Conservation (phyloP, 2,113 vertebrate species). For the Campylomormyrus numenius region DNA sequence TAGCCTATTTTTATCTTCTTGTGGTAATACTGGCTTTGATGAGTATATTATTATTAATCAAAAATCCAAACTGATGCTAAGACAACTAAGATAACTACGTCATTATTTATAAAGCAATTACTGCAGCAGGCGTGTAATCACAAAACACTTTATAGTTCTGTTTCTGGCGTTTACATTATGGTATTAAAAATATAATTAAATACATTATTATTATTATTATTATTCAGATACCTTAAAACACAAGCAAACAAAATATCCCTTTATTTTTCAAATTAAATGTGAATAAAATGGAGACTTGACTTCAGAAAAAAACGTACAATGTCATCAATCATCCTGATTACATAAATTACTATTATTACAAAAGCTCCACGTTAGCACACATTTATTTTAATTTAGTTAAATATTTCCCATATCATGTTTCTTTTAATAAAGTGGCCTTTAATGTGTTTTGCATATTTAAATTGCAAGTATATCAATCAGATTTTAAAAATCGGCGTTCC, state of each 20-base stretch:
- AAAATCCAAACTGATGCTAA: neutral
- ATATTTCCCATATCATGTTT: neutral
- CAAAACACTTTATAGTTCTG: neutral
- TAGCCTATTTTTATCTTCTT: neutral
- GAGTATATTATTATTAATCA: constrained; percentile 1
- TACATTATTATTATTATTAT: neutral
- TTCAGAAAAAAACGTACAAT: neutral
- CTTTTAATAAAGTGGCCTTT: neutral
- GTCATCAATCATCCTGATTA: neutral
- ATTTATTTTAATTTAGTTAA: neutral
- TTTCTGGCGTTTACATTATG: neutral
- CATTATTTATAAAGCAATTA: neutral
- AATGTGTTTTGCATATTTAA: neutral
- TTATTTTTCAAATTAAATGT: neutral
- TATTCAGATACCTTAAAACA: neutral
- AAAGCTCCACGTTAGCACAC: neutral
- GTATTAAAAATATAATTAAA: neutral
- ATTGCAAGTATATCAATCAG: neutral
- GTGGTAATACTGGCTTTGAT: neutral
- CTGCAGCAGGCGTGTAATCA: neutral
- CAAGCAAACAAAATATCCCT: neutral
- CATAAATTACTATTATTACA: constrained; percentile 6
- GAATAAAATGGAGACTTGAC: neutral
- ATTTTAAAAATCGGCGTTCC: neutral
- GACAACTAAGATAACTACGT: neutral